A percentile compares a stretch with the other conserved stretches of the same genome.
These are phyloP conservation scores for Heliopora coerulea DNA, from an alignment of 92 coral and sea anemone species.

Conservation along the genomic window DNA sequence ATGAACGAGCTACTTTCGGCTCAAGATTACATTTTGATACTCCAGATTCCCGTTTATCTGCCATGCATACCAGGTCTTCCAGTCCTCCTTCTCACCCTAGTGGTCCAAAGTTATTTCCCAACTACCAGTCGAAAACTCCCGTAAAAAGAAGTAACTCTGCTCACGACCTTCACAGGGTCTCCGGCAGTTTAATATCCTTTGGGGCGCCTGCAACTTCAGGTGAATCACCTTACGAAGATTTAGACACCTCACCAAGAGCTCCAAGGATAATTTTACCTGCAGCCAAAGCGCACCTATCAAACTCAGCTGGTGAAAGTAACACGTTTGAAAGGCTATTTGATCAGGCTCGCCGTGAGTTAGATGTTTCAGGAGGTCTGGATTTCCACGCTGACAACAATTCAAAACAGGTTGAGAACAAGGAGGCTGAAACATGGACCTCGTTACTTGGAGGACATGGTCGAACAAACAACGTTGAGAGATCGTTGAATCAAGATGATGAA, in stretches of 20 bases:
- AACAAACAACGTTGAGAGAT: not conserved
- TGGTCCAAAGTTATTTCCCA: constrained; percentile 1
- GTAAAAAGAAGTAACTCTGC: constrained; percentile 75
- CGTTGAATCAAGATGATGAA: not conserved
- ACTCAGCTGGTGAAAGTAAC: not conserved
- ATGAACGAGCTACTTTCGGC: constrained; percentile 98
- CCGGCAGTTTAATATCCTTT: constrained; percentile 46
- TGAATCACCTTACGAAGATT: not conserved
- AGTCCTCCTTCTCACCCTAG: not conserved
- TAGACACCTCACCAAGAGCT: not conserved
- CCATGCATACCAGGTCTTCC: not conserved
- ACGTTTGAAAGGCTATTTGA: constrained; percentile 35
- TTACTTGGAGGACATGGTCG: not conserved
- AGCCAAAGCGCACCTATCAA: no score
- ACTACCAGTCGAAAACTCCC: constrained; percentile 3
- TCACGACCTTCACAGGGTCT: constrained; percentile 71
- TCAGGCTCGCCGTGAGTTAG: constrained; percentile 17
- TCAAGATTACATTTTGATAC: constrained; percentile 29
- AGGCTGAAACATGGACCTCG: not conserved
- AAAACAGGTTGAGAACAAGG: no score
- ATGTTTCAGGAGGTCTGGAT: not conserved
- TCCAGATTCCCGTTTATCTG: constrained; percentile 5
- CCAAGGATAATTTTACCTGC: not conserved
- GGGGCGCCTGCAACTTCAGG: constrained; percentile 1
- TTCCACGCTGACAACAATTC: no score